phyloP scores from a whole-genome alignment of 1,140 invertebrate species.

The Danaus plexippus region DNA sequence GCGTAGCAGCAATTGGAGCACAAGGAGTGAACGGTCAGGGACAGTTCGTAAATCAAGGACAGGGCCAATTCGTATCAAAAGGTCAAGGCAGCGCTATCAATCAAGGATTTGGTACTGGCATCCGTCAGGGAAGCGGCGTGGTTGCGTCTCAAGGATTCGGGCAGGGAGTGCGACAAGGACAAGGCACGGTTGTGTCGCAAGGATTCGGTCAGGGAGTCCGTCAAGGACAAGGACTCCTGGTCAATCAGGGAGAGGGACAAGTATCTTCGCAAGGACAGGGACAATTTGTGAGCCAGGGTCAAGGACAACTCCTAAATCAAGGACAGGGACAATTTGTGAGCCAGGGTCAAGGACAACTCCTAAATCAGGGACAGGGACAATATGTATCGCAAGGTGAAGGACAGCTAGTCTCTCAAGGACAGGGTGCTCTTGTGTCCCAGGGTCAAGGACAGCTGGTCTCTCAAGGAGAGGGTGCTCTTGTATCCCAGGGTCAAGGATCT shows the following conservation, averaged over 20 bases:
- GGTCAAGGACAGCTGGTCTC: conserved; percentile 9
- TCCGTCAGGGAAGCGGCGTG: conserved; percentile 1
- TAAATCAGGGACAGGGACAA: conserved; percentile 18
- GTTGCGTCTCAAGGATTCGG: conserved; percentile 12
- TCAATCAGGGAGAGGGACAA: conserved; percentile 9
- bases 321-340: conserved; percentile 16
- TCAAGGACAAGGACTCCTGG: no score
- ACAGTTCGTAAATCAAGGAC: conserved; percentile 17
- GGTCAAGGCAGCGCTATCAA: conserved; percentile 8
- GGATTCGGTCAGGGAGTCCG: background rate
- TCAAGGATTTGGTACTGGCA: conserved; percentile 2
- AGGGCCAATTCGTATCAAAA: conserved; percentile 13
- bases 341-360: conserved; percentile 15
- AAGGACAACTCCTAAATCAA: conserved; percentile 17
- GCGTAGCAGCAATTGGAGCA: no score
- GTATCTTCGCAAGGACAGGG: conserved; percentile 10
- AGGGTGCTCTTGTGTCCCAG: conserved; percentile 13
- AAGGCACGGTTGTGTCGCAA: conserved; percentile 19
- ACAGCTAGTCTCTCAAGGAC: conserved; percentile 9
- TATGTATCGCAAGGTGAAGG: conserved; percentile 13
- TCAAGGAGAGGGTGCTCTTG: conserved; percentile 14
- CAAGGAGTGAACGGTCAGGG: conserved; percentile 8
- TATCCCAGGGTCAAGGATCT: conserved; percentile 14
- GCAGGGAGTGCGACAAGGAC: conserved; percentile 17
- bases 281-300: conserved; percentile 10